Base-by-base conservation (phyloP, 2,113 vertebrate genomes). In the Pterophyllum scalare region DNA sequence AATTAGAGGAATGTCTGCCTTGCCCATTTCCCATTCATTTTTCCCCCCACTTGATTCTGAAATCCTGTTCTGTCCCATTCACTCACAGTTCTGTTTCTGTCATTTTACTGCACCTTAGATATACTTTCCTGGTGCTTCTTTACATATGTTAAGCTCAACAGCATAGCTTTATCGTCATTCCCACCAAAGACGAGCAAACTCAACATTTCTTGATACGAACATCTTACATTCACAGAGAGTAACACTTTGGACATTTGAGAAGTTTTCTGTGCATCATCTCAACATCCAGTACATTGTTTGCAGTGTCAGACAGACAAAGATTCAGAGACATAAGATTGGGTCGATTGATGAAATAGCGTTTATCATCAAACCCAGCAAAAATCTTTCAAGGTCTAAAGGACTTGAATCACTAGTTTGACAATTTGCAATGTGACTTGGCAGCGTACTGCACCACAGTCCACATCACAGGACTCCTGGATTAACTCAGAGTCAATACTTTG, bases 401-500 rank as follows among this genome's bases (percentile, higher is more conserved):
- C 80, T 19, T 2, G 35, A 38, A 9, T 38, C 35, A 9, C 22
- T 7, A 43, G 80, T 57, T 64, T 20, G 17, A 86, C 38, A 38
- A 74, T 74, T 89, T 87, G 60, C 67, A 62, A 75, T 79, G 64
- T 38, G 49, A 79, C 15, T n/a, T 79, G 84, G 52, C 79, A 56
- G 70, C 1, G 2, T 20, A 17, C 64, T 56, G 78, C n/a, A 67
- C 13, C 12, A 28, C 46, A 56, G n/a, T 67, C 75, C 49, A 64
- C 80, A 89, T 86, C 87, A 79, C 75, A 87, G 43, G 80, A 79
- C 59, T 64, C 4, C 35, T 19, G 82, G 59, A 78, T 85, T 59
- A 78, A 86, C 57, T 40, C 49, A 85, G 64, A 38, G 49, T 81
- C 58, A 40, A 61, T 54, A 82, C 83, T 83, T 38, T 74, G 82